These are phyloP conservation scores for Adoxophyes honmai DNA, from an alignment of 1,140 invertebrate genomes.

Conservation along the genomic window DNA sequence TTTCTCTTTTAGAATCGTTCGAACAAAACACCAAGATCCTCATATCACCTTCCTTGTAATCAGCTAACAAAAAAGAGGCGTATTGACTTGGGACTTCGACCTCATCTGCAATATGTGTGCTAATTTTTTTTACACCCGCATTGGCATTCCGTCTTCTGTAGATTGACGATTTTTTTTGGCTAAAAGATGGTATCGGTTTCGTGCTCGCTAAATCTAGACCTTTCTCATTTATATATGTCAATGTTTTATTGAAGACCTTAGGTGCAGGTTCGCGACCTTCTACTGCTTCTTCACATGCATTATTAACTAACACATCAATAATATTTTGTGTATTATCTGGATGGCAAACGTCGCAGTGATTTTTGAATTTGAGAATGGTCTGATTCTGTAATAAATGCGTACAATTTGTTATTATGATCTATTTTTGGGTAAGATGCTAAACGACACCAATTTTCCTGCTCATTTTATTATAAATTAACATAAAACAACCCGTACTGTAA, in stretches of 20 bases:
- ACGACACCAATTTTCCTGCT: too few relatives aligned
- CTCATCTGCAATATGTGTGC: neutral
- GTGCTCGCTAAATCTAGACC: neutral
- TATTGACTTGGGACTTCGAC: neutral
- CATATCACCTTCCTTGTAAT: neutral
- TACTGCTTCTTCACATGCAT: too few relatives aligned
- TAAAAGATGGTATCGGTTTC: neutral
- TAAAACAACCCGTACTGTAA: too few relatives aligned
- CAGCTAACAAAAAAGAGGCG: neutral
- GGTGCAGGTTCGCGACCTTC: constrained; percentile 7
- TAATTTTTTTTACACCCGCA: neutral
- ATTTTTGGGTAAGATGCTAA: too few relatives aligned
- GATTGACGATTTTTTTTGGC: neutral
- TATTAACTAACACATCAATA: too few relatives aligned
- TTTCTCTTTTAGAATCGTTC: neutral
- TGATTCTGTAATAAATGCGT: too few relatives aligned
- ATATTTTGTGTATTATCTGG: too few relatives aligned
- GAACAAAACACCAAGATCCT: constrained; percentile 4
- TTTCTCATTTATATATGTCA: neutral
- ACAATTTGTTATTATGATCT: too few relatives aligned
- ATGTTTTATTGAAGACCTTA: neutral
- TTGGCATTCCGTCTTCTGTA: neutral
- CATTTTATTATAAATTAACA: too few relatives aligned
- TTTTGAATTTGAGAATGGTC: too few relatives aligned
- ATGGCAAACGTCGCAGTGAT: too few relatives aligned